Conservation (phyloP, 2,888 invertebrate genomes). For the Hanleya hanleyi region DNA sequence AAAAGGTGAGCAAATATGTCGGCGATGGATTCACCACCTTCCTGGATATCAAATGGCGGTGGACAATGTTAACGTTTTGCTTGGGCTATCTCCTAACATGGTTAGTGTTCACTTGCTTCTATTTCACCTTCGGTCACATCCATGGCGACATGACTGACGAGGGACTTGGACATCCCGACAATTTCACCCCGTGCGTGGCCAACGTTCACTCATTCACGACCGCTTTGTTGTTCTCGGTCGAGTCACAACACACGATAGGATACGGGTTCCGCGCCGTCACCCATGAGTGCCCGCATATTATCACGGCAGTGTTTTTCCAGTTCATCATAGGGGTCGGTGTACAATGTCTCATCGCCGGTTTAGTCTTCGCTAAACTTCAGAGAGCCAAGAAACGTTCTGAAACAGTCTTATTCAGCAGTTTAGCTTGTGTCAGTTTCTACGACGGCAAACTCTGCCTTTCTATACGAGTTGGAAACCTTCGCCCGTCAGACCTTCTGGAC, state of each 20-base stretch:
- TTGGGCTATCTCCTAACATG: constrained; percentile 89
- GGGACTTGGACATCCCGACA: constrained; percentile 30
- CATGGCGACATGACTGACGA: constrained; percentile 65
- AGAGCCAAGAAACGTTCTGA: constrained; percentile 95
- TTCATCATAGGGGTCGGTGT: constrained; percentile 90
- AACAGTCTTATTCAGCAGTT: constrained; percentile 92
- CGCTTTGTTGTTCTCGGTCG: constrained; percentile 95
- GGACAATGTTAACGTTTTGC: constrained; percentile 90
- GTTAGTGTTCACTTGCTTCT: constrained; percentile 82
- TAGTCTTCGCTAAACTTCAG: constrained; percentile 94
- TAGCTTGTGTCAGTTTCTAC: constrained; percentile 85
- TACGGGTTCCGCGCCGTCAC: constrained; percentile 90
- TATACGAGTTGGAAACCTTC: constrained; percentile 73
- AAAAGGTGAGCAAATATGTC: not conserved
- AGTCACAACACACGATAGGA: constrained; percentile 97
- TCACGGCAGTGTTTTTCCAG: constrained; percentile 91
- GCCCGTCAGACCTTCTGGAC: constrained; percentile 77
- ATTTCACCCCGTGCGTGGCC: constrained; percentile 75
- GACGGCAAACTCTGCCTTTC: constrained; percentile 71
- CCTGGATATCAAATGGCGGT: constrained; percentile 90
- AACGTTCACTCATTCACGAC: constrained; percentile 91
- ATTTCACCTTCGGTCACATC: constrained; percentile 56
- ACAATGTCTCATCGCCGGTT: constrained; percentile 82
- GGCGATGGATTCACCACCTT: constrained; percentile 92
- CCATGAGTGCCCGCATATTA: constrained; percentile 92